Percentiles rank a stretch among this genome's conserved stretches.
Evolutionary conservation across 2,113 vertebrate species (phyloP).

Genomic region (Cyprinodon tularosa): DNA sequence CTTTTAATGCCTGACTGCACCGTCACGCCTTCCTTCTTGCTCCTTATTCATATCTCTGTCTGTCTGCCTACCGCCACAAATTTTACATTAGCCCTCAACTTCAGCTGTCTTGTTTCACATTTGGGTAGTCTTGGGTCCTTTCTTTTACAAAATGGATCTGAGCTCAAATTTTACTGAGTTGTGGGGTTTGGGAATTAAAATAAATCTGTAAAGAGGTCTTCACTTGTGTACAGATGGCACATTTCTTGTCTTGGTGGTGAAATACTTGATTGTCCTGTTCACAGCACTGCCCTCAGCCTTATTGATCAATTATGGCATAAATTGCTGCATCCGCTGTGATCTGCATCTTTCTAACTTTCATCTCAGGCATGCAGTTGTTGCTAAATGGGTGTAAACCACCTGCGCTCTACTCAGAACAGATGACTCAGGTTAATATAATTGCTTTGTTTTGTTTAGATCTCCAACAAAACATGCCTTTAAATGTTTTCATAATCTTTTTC

Average conservation of each 20-base stretch:
- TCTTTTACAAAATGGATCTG: background rate
- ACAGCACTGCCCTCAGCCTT: conserved; percentile 9
- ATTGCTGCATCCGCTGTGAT: background rate
- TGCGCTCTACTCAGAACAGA: background rate
- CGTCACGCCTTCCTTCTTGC: conserved; percentile 49
- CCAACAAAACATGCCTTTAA: background rate
- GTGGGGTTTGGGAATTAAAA: background rate
- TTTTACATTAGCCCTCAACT: conserved; percentile 36
- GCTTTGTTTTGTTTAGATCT: background rate
- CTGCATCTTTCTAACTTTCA: background rate
- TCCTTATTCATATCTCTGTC: conserved; percentile 55
- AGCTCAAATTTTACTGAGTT: background rate
- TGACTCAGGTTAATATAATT: conserved; percentile 3
- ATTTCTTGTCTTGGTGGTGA: background rate
- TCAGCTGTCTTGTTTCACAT: conserved; percentile 12
- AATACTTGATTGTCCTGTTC: background rate
- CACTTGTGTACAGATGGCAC: background rate
- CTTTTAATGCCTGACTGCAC: conserved; percentile 63
- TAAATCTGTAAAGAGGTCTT: background rate
- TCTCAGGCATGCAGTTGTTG: background rate
- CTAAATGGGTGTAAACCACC: conserved; percentile 5
- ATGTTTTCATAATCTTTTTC: background rate
- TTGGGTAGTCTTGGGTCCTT: background rate
- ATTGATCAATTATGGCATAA: conserved; percentile 13
- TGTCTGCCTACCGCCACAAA: conserved; percentile 29